These are phyloP conservation scores for Parochlus steinenii DNA, from an alignment of 2,888 invertebrate species.

Conservation along the genomic window DNA sequence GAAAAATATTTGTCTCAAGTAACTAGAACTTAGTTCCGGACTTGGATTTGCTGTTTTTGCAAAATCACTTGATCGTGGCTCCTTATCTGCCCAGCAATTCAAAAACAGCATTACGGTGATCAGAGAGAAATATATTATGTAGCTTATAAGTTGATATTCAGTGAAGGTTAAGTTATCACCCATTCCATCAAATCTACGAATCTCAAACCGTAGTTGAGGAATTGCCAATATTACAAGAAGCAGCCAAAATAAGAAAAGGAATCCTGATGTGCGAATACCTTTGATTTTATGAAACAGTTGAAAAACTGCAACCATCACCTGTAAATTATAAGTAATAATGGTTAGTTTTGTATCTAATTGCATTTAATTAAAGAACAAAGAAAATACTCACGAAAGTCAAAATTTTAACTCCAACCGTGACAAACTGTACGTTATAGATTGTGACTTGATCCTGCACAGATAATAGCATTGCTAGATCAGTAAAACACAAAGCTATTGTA, in stretches of 20 bases:
- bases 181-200: constrained; percentile 11
- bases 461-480: constrained; percentile 31
- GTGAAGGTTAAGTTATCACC: constrained; percentile 2
- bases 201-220: constrained; percentile 16
- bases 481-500: constrained; percentile 25
- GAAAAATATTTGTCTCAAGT: constrained; percentile 21
- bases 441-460: constrained; percentile 32
- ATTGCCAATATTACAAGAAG: constrained; percentile 28
- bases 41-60: constrained; percentile 12
- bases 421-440: constrained; percentile 14
- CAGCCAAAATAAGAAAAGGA: constrained; percentile 39
- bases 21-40: constrained; percentile 17
- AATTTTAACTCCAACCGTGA: constrained; percentile 13
- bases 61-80: constrained; percentile 15
- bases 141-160: constrained; percentile 18
- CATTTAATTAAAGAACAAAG: background rate
- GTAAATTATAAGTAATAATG: constrained; percentile 14
- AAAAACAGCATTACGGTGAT: constrained; percentile 22
- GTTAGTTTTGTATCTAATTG: no score
- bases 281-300: constrained; percentile 31
- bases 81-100: constrained; percentile 26
- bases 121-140: constrained; percentile 26
- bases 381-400: constrained; percentile 16
- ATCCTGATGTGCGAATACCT: constrained; percentile 37
- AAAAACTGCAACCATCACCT: constrained; percentile 28